Evolutionary conservation across 1,140 invertebrate genomes (phyloP), one percentile per base, ranked within the genome.

Genomic region (Ceratosolen fusciceps): DNA sequence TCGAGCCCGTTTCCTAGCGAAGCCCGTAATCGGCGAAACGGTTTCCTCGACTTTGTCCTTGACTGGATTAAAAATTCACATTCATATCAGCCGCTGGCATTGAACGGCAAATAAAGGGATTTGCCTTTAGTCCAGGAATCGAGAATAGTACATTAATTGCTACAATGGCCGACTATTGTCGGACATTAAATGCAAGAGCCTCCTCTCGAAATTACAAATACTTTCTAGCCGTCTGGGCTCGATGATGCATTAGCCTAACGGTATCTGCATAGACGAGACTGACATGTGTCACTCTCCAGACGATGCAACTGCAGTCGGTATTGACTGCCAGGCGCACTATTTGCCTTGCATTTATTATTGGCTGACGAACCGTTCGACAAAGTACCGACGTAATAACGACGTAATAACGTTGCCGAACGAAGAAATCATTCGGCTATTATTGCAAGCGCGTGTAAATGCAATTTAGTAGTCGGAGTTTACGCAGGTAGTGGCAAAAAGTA

Each of bases 231-330:
- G 34, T 31, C n/a, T 0, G 1, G 37, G 37, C 10, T 34, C 10
- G 47, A 80, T 83, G 83, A 83, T 83, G 80, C 79, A 83, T 83
- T 80, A 79, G 75, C 52, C 52, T 86, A 86, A 86, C 85, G 83
- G 85, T 83, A 79, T 81, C 47, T n/a, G 31, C 9, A 19, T 16
- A 21, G 82, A 73, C 77, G 76, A 70, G 79, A 71, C 80, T 83
- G 80, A 54, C 68, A 68, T 81, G 74, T 82, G 81, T 82, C 79
- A 79, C 77, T 83, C 82, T 80, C 79, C 67, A 82, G 82, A 82
- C 83, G 82, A 71, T 26, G 78, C 81, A 80, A 84, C 84, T 82
- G 81, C n/a, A n/a, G n/a, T 84, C 83, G 84, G 84, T 84, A 83
- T 82, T 31, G 54, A 34, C 56, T 4, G n/a, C 21, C 62, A 8